Conservation (phyloP, 1,140 invertebrate genomes). For the Drosophila insularis region DNA sequence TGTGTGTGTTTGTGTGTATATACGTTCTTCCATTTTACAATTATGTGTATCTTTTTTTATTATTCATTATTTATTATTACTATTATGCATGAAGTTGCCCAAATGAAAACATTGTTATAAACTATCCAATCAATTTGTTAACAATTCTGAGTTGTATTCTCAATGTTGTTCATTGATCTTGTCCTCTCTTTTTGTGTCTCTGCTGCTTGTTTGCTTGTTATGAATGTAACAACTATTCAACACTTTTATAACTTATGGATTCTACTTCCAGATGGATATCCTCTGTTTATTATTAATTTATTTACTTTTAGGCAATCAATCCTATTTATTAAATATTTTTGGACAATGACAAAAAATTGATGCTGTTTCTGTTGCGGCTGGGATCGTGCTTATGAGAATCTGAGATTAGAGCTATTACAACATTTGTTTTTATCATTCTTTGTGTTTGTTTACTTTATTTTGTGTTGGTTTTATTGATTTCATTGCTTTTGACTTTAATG, state of each 20-base stretch:
- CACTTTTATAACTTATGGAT: constrained; percentile 63
- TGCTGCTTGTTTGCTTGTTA: constrained; percentile 30
- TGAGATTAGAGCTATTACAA: constrained; percentile 11
- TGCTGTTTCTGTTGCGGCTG: background rate
- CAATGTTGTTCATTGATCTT: constrained; percentile 17
- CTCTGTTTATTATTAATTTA: background rate
- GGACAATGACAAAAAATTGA: background rate
- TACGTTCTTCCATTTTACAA: constrained; percentile 22
- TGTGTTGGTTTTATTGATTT: constrained; percentile 15
- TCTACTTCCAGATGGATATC: background rate
- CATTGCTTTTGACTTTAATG: constrained; percentile 24
- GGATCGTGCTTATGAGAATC: background rate
- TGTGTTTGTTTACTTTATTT: constrained; percentile 20
- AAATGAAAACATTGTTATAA: constrained; percentile 66
- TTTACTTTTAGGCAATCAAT: background rate
- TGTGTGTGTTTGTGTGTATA: constrained; percentile 23
- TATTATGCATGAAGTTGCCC: constrained; percentile 29
- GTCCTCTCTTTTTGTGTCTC: background rate
- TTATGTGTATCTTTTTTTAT: constrained; percentile 36
- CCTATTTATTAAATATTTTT: background rate
- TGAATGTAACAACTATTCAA: constrained; percentile 73
- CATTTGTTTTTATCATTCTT: constrained; percentile 2
- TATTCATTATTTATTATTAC: constrained; percentile 45
- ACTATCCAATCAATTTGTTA: constrained; percentile 66
- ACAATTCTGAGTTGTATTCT: constrained; percentile 57